Conservation (phyloP, 2,113 vertebrate genomes). For the Xenopus laevis region DNA sequence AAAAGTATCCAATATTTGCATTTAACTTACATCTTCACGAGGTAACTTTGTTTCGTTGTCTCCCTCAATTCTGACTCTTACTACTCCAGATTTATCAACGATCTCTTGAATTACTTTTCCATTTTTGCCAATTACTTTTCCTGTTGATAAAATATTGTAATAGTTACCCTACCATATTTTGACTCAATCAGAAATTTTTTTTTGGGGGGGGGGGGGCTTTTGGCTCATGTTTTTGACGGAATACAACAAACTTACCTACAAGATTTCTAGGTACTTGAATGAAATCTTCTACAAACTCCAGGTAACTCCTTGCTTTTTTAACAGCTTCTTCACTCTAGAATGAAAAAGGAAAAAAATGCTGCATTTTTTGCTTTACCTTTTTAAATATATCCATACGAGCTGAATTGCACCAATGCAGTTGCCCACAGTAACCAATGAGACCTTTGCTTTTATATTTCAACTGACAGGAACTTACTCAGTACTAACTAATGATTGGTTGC, state of each 20-base stretch:
- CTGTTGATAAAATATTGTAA: slow-evolving; percentile 54
- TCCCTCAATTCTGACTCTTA: slow-evolving; percentile 80
- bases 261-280: slow-evolving; percentile 81
- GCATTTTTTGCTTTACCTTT: too few species aligned
- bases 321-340: slow-evolving; percentile 75
- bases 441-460: too few species aligned
- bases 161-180: slow-evolving; percentile 47
- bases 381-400: too few species aligned
- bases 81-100: slow-evolving; percentile 81
- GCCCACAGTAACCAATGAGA: too few species aligned
- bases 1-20: too few species aligned
- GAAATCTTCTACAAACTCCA: slow-evolving; percentile 80
- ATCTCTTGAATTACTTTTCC: slow-evolving; percentile 84
- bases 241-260: slow-evolving; percentile 67
- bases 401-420: too few species aligned
- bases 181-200: too few species aligned
- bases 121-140: slow-evolving; percentile 84
- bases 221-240: too few species aligned
- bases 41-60: slow-evolving; percentile 79
- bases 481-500: too few species aligned
- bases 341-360: too few species aligned
- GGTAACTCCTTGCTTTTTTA: slow-evolving; percentile 77
- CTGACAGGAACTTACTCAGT: too few species aligned
- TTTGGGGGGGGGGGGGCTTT: too few species aligned
- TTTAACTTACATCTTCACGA: slow-evolving; percentile 71